Evolutionary conservation across 2,113 vertebrate species (phyloP), one percentile per base, ranked within the genome.

Genomic region (Mystacornis crossleyi): DNA sequence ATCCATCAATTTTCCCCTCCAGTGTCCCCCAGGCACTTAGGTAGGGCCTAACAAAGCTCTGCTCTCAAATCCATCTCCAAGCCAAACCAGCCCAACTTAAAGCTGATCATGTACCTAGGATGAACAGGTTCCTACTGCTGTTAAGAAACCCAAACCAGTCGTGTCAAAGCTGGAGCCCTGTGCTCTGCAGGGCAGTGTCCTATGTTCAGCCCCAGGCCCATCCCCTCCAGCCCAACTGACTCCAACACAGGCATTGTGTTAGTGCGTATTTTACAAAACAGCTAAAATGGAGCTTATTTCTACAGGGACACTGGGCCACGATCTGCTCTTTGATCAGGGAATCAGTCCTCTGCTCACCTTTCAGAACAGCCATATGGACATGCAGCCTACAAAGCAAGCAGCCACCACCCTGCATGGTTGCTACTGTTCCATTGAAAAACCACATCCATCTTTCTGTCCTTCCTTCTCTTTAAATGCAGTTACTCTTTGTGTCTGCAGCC

Each of bases 91-190:
- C 72, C 36, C 72, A 66, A 18, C 12, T 19, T 50, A 4, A 45
- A 81, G 69, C 0, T 62, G 33, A 57, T 20, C 43, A 6, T 1
- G 7, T 19, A 33, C 12, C 33, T 18, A 12, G 18, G 26, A 61
- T 26, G 42, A 89, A n/a, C 0, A 0, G 16, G 50, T 24, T 83
- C 31, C n/a, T 67, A 1, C 1, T 34, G 54, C 55, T 54, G 38
- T 36, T 23, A 31, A 12, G 60, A 74, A 84, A 53, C 9, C 14
- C 79, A 80, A 43, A 24, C 1, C 26, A 57, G 43, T 24, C 14
- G 0, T 26, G 60, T 38, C 73, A 66, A 28, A 71, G 42, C 65
- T 43, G 62, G 43, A 84, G 48, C 43, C 42, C 65, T 10, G 24
- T 13, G 72, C 53, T 20, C 78, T 36, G 34, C 25, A 24, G n/a